phyloP scores from a whole-genome alignment of 2,113 vertebrate species.

The Podarcis raffonei region DNA sequence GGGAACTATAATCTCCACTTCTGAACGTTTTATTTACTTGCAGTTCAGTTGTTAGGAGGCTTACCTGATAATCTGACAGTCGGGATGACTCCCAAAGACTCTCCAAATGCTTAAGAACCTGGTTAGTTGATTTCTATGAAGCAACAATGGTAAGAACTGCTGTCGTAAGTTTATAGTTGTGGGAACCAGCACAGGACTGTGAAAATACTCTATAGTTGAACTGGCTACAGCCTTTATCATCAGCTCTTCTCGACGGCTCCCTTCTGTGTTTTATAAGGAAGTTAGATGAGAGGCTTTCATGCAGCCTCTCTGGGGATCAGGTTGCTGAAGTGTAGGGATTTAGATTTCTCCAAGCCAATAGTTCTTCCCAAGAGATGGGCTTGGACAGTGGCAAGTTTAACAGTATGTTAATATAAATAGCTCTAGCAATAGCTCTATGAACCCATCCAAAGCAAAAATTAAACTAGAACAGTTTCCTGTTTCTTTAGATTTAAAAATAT shows the following conservation, averaged over 20 bases:
- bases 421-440: not conserved
- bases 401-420: not conserved
- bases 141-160: not conserved
- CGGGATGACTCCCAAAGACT: not conserved
- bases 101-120: not conserved
- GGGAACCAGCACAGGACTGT: not conserved
- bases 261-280: not conserved
- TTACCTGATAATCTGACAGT: not conserved
- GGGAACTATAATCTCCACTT: not conserved
- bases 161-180: not conserved
- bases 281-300: not conserved
- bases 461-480: not conserved
- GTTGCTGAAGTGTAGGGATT: not conserved
- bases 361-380: not conserved
- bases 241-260: not conserved
- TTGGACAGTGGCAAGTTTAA: not conserved
- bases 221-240: not conserved
- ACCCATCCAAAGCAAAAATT: not conserved
- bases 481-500: too few species aligned
- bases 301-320: not conserved
- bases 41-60: not conserved
- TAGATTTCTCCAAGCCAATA: not conserved
- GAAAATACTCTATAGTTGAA: not conserved
- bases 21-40: not conserved
- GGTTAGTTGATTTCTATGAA: not conserved